Conservation (phyloP, 2,797 vertebrate genomes). For the Allochrocebus solatus region DNA sequence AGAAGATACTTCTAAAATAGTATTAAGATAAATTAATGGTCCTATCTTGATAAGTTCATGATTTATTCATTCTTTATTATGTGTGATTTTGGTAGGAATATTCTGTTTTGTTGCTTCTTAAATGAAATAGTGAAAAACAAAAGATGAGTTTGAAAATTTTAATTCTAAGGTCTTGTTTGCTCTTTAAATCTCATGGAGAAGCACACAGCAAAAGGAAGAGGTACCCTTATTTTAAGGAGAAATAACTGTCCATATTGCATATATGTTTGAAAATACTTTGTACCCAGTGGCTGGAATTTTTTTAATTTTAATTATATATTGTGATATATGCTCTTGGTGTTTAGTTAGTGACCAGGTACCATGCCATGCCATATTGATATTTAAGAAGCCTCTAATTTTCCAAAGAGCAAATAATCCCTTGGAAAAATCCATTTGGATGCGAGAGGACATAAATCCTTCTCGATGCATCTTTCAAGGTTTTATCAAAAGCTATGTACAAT, state of each 20-base stretch:
- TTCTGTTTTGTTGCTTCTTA: not conserved
- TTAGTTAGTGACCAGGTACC: not conserved
- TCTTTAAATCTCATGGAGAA: not conserved
- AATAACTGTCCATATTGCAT: not conserved
- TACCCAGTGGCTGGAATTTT: not conserved
- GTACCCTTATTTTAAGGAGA: not conserved
- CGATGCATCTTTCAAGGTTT: not conserved
- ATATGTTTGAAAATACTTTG: not conserved
- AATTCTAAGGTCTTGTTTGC: not conserved
- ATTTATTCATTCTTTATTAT: not conserved
- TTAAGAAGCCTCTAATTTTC: slow-evolving; percentile 1
- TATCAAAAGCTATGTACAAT: slow-evolving; percentile 15
- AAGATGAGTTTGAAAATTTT: not conserved
- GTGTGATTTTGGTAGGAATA: not conserved
- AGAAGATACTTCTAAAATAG: not conserved
- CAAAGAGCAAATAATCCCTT: not conserved
- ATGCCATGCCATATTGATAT: not conserved
- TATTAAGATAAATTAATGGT: not conserved
- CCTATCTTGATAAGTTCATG: not conserved
- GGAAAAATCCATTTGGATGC: not conserved
- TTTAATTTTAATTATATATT: not conserved
- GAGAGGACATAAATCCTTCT: slow-evolving; percentile 32
- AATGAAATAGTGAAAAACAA: not conserved
- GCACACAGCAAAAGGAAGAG: not conserved
- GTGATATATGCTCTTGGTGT: not conserved